A percentile compares a stretch with the other conserved stretches of the same genome.
Evolutionary conservation across 2,888 invertebrate genomes (phyloP).

Genomic region (Oscheius sp.): DNA sequence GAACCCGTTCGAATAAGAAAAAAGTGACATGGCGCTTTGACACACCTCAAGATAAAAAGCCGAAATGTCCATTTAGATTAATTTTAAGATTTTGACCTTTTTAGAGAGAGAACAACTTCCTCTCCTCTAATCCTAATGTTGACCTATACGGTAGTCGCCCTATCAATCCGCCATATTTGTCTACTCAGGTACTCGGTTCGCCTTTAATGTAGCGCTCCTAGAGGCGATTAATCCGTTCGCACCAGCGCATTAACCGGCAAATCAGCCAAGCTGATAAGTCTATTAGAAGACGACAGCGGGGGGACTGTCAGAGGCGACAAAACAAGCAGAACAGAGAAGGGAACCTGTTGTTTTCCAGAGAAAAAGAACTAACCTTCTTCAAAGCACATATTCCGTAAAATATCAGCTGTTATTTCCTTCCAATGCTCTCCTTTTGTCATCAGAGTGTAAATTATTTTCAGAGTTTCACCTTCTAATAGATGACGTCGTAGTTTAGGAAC

Average conservation of each 20-base stretch:
- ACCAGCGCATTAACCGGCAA: conserved; percentile 24
- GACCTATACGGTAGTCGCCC: neutral
- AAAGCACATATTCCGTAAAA: conserved; percentile 53
- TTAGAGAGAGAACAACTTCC: neutral
- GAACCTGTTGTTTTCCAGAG: neutral
- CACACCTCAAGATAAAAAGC: neutral
- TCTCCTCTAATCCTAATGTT: neutral
- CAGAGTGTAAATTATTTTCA: neutral
- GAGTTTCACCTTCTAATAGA: conserved; percentile 21
- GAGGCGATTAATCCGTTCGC: conserved; percentile 26
- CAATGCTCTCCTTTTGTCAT: conserved; percentile 4
- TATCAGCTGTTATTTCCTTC: conserved; percentile 49
- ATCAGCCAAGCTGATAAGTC: conserved; percentile 30
- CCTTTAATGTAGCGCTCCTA: conserved; percentile 16
- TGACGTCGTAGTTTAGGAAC: conserved; percentile 35
- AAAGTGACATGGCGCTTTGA: neutral
- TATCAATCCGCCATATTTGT: conserved; percentile 10
- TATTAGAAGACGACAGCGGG: conserved; percentile 7
- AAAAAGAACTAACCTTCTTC: conserved; percentile 51
- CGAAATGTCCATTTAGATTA: neutral
- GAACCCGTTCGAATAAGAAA: conserved; percentile 8
- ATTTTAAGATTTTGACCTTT: neutral
- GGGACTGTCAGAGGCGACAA: neutral
- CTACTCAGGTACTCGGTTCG: conserved; percentile 7
- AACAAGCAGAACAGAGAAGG: neutral